Conservation (phyloP, 2,113 vertebrate species). For the Cheirogaleus medius region DNA sequence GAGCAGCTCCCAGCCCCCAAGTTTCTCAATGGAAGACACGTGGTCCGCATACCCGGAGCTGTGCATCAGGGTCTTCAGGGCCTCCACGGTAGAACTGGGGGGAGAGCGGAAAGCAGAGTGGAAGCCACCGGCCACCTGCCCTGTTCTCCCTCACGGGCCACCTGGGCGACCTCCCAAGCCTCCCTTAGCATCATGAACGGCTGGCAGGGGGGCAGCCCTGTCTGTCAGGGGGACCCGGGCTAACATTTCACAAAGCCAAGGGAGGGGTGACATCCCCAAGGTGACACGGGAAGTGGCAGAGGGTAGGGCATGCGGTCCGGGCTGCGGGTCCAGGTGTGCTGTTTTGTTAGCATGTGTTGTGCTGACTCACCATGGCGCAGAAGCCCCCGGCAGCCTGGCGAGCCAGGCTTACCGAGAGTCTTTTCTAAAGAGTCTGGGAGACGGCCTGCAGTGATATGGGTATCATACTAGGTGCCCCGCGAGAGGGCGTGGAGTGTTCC, state of each 20-base stretch:
- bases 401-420: background rate
- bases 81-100: background rate
- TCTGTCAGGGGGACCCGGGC: no score
- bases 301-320: background rate
- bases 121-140: fast-evolving
- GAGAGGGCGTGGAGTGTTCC: background rate
- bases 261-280: fast-evolving
- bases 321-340: no score
- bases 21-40: background rate
- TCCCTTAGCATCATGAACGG: no score
- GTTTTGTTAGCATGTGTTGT: background rate
- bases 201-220: background rate
- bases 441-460: background rate
- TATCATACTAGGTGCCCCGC: fast-evolving
- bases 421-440: background rate
- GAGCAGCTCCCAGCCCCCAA: conserved; percentile 53
- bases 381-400: background rate
- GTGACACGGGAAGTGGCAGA: background rate
- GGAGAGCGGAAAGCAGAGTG: background rate
- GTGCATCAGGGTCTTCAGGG: conserved; percentile 49
- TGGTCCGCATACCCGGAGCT: conserved; percentile 32
- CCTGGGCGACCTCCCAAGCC: background rate
- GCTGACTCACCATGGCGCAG: background rate
- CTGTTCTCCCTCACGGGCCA: background rate
- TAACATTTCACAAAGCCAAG: background rate